Evolutionary conservation across 2,888 invertebrate genomes (phyloP), one percentile per base, ranked within the genome.

Genomic region (Drosophila subquinaria): DNA sequence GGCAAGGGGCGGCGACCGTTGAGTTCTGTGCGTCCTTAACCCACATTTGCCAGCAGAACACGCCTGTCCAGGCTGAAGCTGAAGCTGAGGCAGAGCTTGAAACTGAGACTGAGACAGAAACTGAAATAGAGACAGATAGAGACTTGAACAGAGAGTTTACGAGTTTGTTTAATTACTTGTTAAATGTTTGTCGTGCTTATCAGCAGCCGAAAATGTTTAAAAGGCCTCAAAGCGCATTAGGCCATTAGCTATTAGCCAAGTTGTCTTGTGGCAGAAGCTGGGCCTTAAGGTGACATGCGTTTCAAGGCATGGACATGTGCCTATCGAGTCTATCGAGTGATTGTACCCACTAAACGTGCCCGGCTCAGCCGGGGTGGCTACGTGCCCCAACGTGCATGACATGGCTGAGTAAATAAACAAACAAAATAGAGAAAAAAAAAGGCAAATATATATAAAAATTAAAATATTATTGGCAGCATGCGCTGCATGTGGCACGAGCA

Each of bases 111-210:
- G 45, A 13, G 11, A 23, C 69, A 64, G 62, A 27, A 9, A 38
- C 57, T 43, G 64, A 36, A 73, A 63, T 47, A 11, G 60, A 48
- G 43, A n/a, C 61, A 60, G 65, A 62, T 63, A 36, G 76, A 57
- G 61, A 63, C 76, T 70, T 69, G 20, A 64, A 36, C 33, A 30
- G 59, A 60, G 53, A 40, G 68, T 77, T 77, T 60, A 30, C 55
- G 35, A 76, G 66, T 81, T 82, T 88, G 87, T 87, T 88, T 86
- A 86, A 88, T 87, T 88, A 86, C 84, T 81, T 88, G 87, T 84
- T 88, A 88, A 88, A 86, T 86, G 89, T 81, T 87, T 82, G 82
- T 82, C 77, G 70, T 73, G 79, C 71, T 86, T 86, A 81, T 82
- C 88, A 83, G 75, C 79, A 78, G 73, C 64, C 51, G 43, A 62